Evolutionary conservation across 2,888 invertebrate species (phyloP), one percentile per base, ranked within the genome.

Genomic region (Tortrix viridana): DNA sequence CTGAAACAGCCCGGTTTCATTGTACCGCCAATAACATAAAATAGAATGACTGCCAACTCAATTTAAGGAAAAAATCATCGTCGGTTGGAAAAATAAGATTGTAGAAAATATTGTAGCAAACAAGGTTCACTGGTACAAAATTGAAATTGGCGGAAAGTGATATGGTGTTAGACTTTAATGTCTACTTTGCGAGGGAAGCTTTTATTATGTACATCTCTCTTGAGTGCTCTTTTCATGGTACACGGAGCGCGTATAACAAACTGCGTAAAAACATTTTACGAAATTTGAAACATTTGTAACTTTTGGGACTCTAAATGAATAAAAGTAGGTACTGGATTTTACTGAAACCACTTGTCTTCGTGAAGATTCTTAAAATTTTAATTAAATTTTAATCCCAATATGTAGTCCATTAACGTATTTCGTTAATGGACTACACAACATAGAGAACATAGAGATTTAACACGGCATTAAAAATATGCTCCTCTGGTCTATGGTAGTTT

Each of bases 211-310:
- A 66, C 60, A 63, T 26, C 47, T 49, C 69, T 60, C 65, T 65
- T 56, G 58, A 70, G 70, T 64, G 57, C 55, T 52, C 37, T 65
- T 67, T 57, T 66, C 64, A 67, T 67, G 54, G 67, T 66, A 64
- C 55, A 53, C 41, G 53, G 38, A 65, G 56, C 58, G 58, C 50
- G 60, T 16, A 62, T 20, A 62, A 57, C 52, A 38, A 50, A 56
- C 12, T 22, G 46, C 22, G 50, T 41, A 32, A 47, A 56, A 63
- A 47, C 20, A 38, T n/a, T 48, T 63, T 43, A 48, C 48, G 44
- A 32, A 26, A 59, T 58, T 48, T 59, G n/a, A 63, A 63, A 43
- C 53, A 48, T 63, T 52, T 41, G 38, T 58, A 56, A 52, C 19
- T 16, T 56, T 50, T 26, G 50, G 22, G 50, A n/a, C 43, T 20